These are phyloP conservation scores for Perca fluviatilis DNA, from an alignment of 2,113 vertebrate species.

Conservation along the genomic window DNA sequence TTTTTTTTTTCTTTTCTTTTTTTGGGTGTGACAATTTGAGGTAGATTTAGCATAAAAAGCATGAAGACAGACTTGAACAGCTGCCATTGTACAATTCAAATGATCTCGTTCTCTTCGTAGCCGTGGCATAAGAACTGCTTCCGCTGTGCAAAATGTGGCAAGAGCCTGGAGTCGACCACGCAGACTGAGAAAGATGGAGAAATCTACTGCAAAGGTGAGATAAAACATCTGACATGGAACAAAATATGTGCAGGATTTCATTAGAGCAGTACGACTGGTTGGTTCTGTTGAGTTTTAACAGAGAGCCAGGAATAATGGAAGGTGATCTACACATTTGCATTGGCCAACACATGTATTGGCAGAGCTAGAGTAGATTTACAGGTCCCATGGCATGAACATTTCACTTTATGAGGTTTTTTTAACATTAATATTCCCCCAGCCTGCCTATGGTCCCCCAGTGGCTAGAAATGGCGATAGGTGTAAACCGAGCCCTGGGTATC, in stretches of 20 bases:
- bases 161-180: constrained; percentile 96
- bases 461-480: too few species aligned
- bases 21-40: neutral
- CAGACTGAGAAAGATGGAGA: constrained; percentile 97
- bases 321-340: neutral
- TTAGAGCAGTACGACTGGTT: neutral
- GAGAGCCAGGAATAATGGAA: neutral
- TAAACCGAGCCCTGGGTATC: too few species aligned
- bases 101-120: constrained; percentile 70
- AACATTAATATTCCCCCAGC: too few species aligned
- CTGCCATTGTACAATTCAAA: neutral
- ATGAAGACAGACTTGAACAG: neutral
- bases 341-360: neutral
- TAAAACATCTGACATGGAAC: neutral
- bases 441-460: too few species aligned
- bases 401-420: too few species aligned
- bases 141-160: constrained; percentile 96
- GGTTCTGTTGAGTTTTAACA: neutral
- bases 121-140: constrained; percentile 98
- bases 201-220: constrained; percentile 97
- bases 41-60: neutral
- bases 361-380: neutral
- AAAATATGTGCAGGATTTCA: accelerated
- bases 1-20: neutral
- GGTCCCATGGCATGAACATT: too few species aligned